Base-by-base conservation (phyloP, 2,888 invertebrate species). In the Cactoblastis cactorum region DNA sequence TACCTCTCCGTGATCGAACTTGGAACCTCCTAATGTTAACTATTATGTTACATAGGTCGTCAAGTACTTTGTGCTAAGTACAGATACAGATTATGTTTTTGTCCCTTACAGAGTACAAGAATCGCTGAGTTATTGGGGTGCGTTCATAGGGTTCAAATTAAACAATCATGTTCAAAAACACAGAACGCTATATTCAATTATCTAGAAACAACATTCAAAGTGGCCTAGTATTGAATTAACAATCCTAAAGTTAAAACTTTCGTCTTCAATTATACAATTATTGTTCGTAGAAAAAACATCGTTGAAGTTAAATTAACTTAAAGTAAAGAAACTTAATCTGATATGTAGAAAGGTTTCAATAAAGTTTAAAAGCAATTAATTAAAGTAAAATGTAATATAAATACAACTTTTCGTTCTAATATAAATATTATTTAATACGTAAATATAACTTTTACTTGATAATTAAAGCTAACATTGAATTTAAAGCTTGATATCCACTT, bases 401-500 rank as follows among this genome's bases (percentile, higher is more conserved):
- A 5, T 37, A 12, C 37, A 50, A 51, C 51, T 55, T 51, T 53
- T 50, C 8, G 45, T 48, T 48, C 6, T 33, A 53, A 59, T 69
- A 71, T 71, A 70, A 75, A 74, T 77, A 73, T 51, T 73, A 39
- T 22, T 34, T 32, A 19, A n/a, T n/a, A n/a, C n/a, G n/a, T 37
- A 67, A 66, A 63, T 56, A 67, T 74, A 75, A 73, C 67, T 67
- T 28, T 80, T 77, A 83, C 69, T 65, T 63, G 56, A 74, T 83
- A 84, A 88, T 88, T 89, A 89, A 89, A 89, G 88, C 88, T 89
- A 87, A 88, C 74, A 81, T 84, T 80, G 74, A 88, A 86, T 88
- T 89, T 89, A 89, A 89, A 89, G 88, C 88, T 88, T 85, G 73
- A 78, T 75, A 81, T 80, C 77, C 74, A 86, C 82, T 82, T 81